Conservation (phyloP, 2,797 vertebrate species). For the Takifugu rubripes region DNA sequence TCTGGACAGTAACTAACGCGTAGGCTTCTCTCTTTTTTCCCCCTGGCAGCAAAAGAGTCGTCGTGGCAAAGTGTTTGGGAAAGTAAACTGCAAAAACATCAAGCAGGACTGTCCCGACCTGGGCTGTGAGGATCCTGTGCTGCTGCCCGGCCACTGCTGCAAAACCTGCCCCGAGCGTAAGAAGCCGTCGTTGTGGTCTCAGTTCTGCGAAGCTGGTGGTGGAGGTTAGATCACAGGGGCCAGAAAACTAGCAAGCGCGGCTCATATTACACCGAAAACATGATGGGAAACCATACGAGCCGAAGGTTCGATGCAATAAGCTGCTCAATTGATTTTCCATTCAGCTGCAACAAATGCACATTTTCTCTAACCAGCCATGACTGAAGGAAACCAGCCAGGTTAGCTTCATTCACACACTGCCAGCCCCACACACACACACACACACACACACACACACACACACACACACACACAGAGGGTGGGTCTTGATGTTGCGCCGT, state of each 20-base stretch:
- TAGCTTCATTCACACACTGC: conserved; percentile 30
- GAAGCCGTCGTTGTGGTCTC: background rate
- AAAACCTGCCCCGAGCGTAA: conserved; percentile 82
- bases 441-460: conserved; percentile 8
- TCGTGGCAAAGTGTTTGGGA: conserved; percentile 83
- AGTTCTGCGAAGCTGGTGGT: background rate
- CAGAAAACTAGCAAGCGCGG: conserved; percentile 8
- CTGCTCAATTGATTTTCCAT: conserved; percentile 37
- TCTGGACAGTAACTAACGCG: background rate
- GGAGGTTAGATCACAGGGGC: background rate
- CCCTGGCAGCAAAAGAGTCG: conserved; percentile 82
- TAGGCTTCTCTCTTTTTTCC: conserved; percentile 2
- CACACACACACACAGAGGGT: conserved; percentile 31
- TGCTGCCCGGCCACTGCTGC: conserved; percentile 91
- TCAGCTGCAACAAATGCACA: conserved; percentile 26
- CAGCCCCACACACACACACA: conserved; percentile 19
- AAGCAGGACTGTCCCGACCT: conserved; percentile 87
- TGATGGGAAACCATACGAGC: background rate
- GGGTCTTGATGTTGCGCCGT: conserved; percentile 30
- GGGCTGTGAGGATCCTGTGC: conserved; percentile 78
- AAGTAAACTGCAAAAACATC: conserved; percentile 94
- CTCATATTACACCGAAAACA: background rate
- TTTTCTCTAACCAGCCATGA: conserved; percentile 29
- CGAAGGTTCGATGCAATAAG: conserved; percentile 16
- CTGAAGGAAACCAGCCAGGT: conserved; percentile 25